Evolutionary conservation across 1,140 invertebrate genomes (phyloP).

Genomic region (Stegodyphus dumicola): DNA sequence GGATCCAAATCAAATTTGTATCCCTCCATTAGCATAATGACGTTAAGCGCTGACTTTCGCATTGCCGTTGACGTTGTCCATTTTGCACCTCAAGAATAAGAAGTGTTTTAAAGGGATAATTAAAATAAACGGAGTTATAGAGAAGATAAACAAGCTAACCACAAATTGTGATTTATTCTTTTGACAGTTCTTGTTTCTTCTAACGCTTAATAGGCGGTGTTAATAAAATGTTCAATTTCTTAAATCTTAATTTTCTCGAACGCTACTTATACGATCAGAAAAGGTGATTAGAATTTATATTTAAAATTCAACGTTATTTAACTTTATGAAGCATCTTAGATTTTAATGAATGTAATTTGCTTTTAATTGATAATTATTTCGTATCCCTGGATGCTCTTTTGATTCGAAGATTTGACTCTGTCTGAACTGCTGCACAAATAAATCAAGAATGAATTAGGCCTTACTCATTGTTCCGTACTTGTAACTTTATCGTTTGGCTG

Average conservation of each 20-base stretch:
- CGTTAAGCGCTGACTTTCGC: constrained; percentile 1
- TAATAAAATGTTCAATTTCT: constrained; percentile 16
- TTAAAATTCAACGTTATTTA: too few relatives aligned
- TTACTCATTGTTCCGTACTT: too few relatives aligned
- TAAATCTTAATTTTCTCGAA: background rate
- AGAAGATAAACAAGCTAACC: constrained; percentile 13
- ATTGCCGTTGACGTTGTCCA: constrained; percentile 1
- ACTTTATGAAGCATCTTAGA: too few relatives aligned
- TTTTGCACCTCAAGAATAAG: background rate
- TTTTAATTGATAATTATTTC: too few relatives aligned
- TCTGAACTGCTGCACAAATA: too few relatives aligned
- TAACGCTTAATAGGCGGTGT: background rate
- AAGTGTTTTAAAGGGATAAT: constrained; percentile 22
- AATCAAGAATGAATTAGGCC: too few relatives aligned
- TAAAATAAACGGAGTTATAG: constrained; percentile 15
- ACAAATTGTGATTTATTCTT: constrained; percentile 21
- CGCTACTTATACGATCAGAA: too few relatives aligned
- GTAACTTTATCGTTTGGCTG: too few relatives aligned
- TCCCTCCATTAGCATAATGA: constrained; percentile 18
- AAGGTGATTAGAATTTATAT: too few relatives aligned
- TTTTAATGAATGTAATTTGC: too few relatives aligned
- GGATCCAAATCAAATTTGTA: background rate
- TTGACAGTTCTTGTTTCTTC: background rate
- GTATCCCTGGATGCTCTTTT: too few relatives aligned
- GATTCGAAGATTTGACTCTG: too few relatives aligned